Percentiles rank a stretch among this genome's conserved stretches.
phyloP scores from a whole-genome alignment of 2,797 vertebrate species.

The Scolopax rusticola region DNA sequence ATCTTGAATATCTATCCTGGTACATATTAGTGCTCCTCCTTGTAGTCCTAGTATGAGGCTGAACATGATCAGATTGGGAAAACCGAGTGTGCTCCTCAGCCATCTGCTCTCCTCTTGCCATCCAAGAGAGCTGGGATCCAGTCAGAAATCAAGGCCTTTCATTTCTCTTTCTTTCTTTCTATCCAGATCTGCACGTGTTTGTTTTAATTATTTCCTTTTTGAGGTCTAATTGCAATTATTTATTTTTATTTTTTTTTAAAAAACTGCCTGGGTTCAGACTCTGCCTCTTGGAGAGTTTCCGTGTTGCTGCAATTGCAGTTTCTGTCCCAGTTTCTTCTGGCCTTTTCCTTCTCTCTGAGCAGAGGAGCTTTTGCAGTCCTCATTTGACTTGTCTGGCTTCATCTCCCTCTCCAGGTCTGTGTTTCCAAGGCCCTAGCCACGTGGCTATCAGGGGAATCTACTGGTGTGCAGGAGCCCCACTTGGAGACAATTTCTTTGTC shows the following conservation, averaged over 20 bases:
- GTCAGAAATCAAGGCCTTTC: background rate
- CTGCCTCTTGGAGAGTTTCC: background rate
- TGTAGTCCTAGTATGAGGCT: background rate
- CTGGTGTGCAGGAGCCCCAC: background rate
- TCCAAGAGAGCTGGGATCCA: background rate
- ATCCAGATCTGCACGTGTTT: background rate
- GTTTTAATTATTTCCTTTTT: background rate
- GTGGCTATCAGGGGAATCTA: background rate
- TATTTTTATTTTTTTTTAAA: too few species aligned
- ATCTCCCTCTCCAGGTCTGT: background rate
- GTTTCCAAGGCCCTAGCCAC: background rate
- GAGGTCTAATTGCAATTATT: background rate
- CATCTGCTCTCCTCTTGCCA: background rate
- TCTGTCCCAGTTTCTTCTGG: background rate
- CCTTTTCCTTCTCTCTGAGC: background rate
- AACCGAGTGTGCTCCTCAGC: background rate
- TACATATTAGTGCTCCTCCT: too few species aligned
- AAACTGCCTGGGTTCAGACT: background rate
- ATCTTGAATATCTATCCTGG: background rate
- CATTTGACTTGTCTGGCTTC: background rate
- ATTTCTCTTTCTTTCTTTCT: background rate
- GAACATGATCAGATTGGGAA: background rate
- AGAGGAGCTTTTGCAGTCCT: background rate
- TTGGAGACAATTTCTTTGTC: background rate
- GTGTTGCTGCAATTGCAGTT: background rate